phyloP scores from a whole-genome alignment of 2,888 invertebrate species.

The Rosalia funebris region DNA sequence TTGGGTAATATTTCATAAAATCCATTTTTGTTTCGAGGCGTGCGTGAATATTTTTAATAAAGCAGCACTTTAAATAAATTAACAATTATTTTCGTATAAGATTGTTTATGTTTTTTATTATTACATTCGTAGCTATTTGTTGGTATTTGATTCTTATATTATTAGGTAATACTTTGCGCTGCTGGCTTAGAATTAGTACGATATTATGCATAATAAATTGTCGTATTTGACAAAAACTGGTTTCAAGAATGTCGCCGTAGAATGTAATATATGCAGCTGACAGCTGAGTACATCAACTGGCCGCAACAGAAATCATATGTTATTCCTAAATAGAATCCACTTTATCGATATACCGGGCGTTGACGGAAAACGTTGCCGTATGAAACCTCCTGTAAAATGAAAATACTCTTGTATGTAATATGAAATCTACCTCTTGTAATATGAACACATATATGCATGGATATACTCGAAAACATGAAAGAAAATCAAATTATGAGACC shows the following conservation, averaged over 20 bases:
- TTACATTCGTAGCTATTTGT: neutral
- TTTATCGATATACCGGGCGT: too few relatives aligned
- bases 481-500: too few relatives aligned
- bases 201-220: slow-evolving; percentile 23
- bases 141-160: slow-evolving; percentile 6
- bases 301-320: slow-evolving; percentile 1
- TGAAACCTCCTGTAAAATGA: too few relatives aligned
- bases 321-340: slow-evolving; percentile 7
- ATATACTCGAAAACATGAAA: too few relatives aligned
- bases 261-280: neutral
- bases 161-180: slow-evolving; percentile 6
- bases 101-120: neutral
- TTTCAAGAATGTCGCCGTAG: slow-evolving; percentile 19
- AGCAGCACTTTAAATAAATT: slow-evolving; percentile 2
- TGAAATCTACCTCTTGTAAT: too few relatives aligned
- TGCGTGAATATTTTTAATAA: neutral
- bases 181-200: slow-evolving; percentile 8
- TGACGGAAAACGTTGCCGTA: too few relatives aligned
- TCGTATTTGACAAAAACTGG: slow-evolving; percentile 6
- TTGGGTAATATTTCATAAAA: slow-evolving; percentile 8
- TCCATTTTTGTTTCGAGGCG: neutral
- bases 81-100: neutral
- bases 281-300: neutral
- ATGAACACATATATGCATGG: too few relatives aligned
- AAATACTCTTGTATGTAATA: too few relatives aligned